A percentile compares a stretch with the other conserved stretches of the same genome.
Conservation (phyloP, 2,888 invertebrate genomes). For the Drosophila subsilvestris region DNA sequence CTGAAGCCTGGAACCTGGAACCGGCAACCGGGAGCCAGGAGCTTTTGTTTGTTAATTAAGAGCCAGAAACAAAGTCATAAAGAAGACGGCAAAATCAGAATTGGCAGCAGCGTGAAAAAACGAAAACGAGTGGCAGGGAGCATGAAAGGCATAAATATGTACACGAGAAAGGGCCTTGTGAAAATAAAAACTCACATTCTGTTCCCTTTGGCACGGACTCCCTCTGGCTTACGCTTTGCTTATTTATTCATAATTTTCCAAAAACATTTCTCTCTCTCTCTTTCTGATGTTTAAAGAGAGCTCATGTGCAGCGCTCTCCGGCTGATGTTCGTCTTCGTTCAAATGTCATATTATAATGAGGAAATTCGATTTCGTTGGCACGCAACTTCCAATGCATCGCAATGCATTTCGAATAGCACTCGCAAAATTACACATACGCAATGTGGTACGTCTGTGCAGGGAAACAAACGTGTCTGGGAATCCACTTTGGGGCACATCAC, state of each 20-base stretch:
- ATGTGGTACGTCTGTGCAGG: conserved; percentile 43
- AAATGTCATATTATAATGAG: conserved; percentile 72
- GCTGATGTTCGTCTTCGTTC: background rate
- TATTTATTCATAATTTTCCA: conserved; percentile 25
- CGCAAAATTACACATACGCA: conserved; percentile 70
- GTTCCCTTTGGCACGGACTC: background rate
- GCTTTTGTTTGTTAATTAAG: conserved; percentile 75
- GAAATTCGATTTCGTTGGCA: conserved; percentile 78
- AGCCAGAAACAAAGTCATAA: conserved; percentile 77
- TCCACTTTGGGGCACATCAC: conserved; percentile 49
- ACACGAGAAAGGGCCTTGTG: background rate
- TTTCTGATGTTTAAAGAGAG: conserved; percentile 8
- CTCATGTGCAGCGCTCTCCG: conserved; percentile 1
- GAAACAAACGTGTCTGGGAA: conserved; percentile 75
- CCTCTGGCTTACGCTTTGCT: conserved; percentile 6
- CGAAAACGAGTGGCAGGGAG: background rate
- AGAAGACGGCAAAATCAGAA: conserved; percentile 50
- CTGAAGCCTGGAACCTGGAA: background rate
- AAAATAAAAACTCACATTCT: conserved; percentile 12
- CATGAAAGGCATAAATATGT: conserved; percentile 24
- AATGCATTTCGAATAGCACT: conserved; percentile 27
- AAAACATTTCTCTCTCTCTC: conserved; percentile 8
- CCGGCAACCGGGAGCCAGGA: conserved; percentile 8
- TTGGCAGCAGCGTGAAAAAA: conserved; percentile 38
- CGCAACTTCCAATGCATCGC: conserved; percentile 50